These are phyloP conservation scores for Alviniconcha marisindica DNA, from an alignment of 1,140 invertebrate species.

Conservation along the genomic window DNA sequence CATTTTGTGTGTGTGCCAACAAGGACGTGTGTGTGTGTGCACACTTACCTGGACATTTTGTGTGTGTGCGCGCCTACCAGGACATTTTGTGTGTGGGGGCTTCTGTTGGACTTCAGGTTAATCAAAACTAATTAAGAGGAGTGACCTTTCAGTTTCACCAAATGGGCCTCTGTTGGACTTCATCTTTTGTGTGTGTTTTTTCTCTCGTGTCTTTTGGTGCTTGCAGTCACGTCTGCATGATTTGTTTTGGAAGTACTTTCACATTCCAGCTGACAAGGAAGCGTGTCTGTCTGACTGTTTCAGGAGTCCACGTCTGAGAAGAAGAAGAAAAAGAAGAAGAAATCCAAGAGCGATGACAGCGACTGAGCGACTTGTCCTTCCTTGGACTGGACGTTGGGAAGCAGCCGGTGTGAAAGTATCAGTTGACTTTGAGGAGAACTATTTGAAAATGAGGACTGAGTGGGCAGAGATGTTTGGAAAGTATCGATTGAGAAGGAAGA, in stretches of 20 bases:
- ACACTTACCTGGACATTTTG: neutral
- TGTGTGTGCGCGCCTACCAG: too few species aligned
- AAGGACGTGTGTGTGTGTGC: neutral
- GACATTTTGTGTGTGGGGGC: neutral
- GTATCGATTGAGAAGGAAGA: too few species aligned
- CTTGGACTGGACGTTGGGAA: too few species aligned
- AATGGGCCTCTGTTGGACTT: neutral
- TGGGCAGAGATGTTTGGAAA: too few species aligned
- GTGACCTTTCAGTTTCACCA: neutral
- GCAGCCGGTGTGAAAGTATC: too few species aligned
- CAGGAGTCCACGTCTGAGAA: constrained; percentile 21
- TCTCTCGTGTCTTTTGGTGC: too few species aligned
- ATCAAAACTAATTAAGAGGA: neutral
- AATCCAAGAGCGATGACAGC: constrained; percentile 1
- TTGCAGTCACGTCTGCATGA: neutral
- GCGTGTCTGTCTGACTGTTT: neutral
- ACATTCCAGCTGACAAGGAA: too few species aligned
- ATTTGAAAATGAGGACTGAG: too few species aligned
- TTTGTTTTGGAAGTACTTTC: neutral
- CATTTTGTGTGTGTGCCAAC: too few species aligned
- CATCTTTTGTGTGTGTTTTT: neutral
- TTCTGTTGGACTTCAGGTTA: neutral
- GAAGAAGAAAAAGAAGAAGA: constrained; percentile 33
- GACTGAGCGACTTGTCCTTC: too few species aligned
- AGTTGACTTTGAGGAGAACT: too few species aligned